Percentiles rank a stretch among this genome's conserved stretches.
Evolutionary conservation across 2,113 vertebrate species (phyloP).

Genomic region (Brachirus orientalis): DNA sequence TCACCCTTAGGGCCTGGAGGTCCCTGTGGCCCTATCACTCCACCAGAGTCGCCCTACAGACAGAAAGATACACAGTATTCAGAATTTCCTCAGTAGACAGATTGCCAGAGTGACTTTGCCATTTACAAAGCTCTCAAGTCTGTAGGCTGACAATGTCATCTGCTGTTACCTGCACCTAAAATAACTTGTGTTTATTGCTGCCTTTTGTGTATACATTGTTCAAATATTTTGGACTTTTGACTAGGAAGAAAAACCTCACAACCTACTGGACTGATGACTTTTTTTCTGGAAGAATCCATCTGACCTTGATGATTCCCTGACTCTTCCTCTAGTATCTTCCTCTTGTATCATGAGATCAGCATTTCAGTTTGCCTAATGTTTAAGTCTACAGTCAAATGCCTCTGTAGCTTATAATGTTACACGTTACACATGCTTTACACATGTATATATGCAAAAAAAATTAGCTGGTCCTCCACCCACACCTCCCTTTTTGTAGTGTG

Average conservation of each 20-base stretch:
- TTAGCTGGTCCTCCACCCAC: no score
- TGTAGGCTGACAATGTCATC: constrained; percentile 1
- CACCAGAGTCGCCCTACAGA: constrained; percentile 89
- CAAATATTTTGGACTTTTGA: neutral
- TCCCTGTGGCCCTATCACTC: constrained; percentile 85
- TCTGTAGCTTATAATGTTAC: no score
- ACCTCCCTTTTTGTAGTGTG: no score
- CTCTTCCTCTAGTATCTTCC: neutral
- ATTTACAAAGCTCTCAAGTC: neutral
- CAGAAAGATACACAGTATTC: constrained; percentile 31
- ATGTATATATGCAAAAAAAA: no score
- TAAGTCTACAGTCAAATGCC: neutral
- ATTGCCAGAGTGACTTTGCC: constrained; percentile 13
- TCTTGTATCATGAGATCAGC: neutral
- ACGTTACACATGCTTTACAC: no score
- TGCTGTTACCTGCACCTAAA: neutral
- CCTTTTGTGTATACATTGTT: neutral
- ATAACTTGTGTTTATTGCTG: neutral
- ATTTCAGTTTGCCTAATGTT: neutral
- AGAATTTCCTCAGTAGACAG: constrained; percentile 7
- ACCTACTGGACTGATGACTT: neutral
- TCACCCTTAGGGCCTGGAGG: constrained; percentile 93
- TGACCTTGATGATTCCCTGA: neutral
- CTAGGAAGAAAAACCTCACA: neutral
- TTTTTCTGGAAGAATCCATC: neutral